Evolutionary conservation across 2,888 invertebrate genomes (phyloP), one percentile per base, ranked within the genome.

Genomic region (Amphimallon solstitiale): DNA sequence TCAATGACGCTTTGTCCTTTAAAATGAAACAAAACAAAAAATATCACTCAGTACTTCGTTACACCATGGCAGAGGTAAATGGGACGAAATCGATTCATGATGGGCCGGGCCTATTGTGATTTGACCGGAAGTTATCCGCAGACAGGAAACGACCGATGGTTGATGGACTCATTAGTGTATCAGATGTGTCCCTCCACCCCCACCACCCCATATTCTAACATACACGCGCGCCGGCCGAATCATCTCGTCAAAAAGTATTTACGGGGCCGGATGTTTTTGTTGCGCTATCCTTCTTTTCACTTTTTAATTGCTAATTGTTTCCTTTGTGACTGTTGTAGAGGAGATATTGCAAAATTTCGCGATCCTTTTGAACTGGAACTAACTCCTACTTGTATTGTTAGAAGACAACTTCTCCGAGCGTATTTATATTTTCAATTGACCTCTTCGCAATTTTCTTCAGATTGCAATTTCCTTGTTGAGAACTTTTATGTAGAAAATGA

Each of bases 51-150:
- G 9, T 29, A 29, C 29, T 5, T 2, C 9, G 9, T 29, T 3
- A 7, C 1, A 29, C 9, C 6, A 9, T 29, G 7, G 9, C 29
- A 29, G 29, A 29, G 9, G 29, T 29, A 29, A 29, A 29, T 29
- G 29, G 29, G 29, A 29, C 40, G 43, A 43, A 59, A 45, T 45
- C 56, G 56, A 54, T 54, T 40, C 38, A 21, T 21, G 43, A 43
- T 54, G 38, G 54, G 54, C 21, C 19, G 38, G 52, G 63, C 37
- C 61, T 37, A 64, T 64, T 64, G 64, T 64, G 59, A 66, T 66
- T 66, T 66, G 66, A 66, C 66, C 67, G 64, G 67, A 67, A 65
- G 61, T 67, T 65, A 61, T 64, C 60, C 54, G 61, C 40, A 64
- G 60, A 65, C 64, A 52, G 67, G 64, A 67, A 67, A 60, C 63